Conservation (phyloP, 2,113 vertebrate species). For the Capreolus pygargus region DNA sequence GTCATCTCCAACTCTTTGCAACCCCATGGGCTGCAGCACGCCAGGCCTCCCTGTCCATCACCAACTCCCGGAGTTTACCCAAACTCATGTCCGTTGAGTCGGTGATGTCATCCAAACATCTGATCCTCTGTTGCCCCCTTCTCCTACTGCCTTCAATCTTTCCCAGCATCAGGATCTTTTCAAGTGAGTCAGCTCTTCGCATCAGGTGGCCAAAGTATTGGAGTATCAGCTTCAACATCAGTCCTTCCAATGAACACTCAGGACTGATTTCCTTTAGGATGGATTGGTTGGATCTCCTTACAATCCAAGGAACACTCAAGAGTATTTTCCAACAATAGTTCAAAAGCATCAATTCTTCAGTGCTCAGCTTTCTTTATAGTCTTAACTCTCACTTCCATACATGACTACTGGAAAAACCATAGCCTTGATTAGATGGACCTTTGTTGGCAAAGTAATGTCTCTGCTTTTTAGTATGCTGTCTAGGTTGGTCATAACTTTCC, state of each 20-base stretch:
- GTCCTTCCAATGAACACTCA: not conserved
- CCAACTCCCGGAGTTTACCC: not conserved
- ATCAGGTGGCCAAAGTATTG: not conserved
- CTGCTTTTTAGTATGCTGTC: not conserved
- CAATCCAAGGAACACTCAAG: no score
- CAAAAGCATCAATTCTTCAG: no score
- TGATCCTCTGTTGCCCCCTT: not conserved
- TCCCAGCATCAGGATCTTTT: not conserved
- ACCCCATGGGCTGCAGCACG: not conserved
- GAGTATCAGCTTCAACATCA: not conserved
- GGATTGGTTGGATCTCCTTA: no score
- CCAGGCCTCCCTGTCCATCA: not conserved
- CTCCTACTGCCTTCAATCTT: not conserved
- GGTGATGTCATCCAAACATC: not conserved
- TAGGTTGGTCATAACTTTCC: not conserved
- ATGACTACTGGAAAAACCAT: not conserved
- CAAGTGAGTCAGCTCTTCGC: not conserved
- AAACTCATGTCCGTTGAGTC: not conserved
- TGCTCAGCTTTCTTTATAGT: no score
- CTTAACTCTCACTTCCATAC: not conserved
- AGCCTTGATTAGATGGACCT: not conserved
- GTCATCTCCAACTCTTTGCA: fast-evolving
- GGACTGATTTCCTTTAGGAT: no score
- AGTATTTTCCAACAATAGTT: no score
- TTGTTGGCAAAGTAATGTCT: not conserved